Percentiles rank a stretch among this genome's conserved stretches.
Evolutionary conservation across 2,113 vertebrate species (phyloP).

Genomic region (Elgaria multicarinata): DNA sequence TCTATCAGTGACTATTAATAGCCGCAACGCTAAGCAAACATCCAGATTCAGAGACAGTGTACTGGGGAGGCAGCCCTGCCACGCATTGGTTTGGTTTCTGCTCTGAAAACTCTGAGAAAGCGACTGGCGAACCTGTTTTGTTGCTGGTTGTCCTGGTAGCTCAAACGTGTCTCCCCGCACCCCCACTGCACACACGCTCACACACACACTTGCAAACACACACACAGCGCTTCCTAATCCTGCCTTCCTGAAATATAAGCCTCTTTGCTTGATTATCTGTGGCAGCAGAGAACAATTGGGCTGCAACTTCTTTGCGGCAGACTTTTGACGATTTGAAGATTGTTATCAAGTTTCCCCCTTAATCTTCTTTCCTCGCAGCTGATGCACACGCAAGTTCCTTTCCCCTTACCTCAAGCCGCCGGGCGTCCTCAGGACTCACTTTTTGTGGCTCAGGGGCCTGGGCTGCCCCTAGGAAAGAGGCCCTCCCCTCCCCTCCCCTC

Average conservation of each 20-base stretch:
- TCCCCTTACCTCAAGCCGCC: background rate
- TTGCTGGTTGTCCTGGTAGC: background rate
- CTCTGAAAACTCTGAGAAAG: background rate
- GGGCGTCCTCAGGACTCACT: background rate
- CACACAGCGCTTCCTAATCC: background rate
- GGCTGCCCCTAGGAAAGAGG: background rate
- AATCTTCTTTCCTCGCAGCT: constrained; percentile 6
- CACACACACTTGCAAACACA: too few relatives aligned
- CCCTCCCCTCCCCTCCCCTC: too few relatives aligned
- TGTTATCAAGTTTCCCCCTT: background rate
- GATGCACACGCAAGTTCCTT: background rate
- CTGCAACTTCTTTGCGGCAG: background rate
- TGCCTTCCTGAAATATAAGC: constrained; percentile 23
- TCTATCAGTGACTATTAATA: too few relatives aligned
- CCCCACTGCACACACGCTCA: background rate
- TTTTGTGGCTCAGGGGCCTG: background rate
- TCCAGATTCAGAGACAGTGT: too few relatives aligned
- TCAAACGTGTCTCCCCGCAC: too few relatives aligned
- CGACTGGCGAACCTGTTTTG: background rate
- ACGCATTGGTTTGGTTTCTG: background rate
- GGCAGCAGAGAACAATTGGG: constrained; percentile 26
- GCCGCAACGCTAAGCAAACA: too few relatives aligned
- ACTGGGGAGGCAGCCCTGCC: background rate
- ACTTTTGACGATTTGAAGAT: constrained; percentile 14
- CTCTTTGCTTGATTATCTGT: constrained; percentile 35